phyloP scores from a whole-genome alignment of 2,113 vertebrate species.

The Cebus imitator region DNA sequence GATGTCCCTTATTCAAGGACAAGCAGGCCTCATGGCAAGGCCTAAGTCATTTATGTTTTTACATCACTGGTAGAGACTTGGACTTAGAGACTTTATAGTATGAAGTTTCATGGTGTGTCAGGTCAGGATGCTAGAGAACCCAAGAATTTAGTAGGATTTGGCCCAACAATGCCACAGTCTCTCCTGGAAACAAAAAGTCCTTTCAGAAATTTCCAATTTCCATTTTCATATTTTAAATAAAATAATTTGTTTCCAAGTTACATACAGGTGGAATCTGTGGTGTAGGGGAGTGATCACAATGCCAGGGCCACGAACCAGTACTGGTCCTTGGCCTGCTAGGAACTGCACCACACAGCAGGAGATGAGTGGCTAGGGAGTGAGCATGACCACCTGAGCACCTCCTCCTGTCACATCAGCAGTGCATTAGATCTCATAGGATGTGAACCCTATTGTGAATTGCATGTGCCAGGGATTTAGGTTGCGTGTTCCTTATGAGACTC shows the following conservation, averaged over 20 bases:
- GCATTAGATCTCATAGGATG: too few relatives aligned
- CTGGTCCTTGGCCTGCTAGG: too few relatives aligned
- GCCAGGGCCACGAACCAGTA: too few relatives aligned
- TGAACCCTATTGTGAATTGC: too few relatives aligned
- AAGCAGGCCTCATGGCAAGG: neutral
- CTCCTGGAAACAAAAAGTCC: neutral
- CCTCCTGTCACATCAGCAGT: too few relatives aligned
- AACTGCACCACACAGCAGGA: too few relatives aligned
- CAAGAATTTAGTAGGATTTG: neutral
- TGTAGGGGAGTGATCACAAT: too few relatives aligned
- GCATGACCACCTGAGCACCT: too few relatives aligned
- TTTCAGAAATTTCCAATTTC: neutral
- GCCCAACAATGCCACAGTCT: neutral
- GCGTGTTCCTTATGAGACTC: too few relatives aligned
- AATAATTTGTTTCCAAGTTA: neutral
- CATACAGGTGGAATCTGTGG: neutral
- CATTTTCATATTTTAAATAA: constrained; percentile 16
- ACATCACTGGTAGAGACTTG: neutral
- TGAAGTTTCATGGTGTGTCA: neutral
- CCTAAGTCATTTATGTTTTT: neutral
- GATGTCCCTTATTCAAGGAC: neutral
- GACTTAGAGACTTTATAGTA: neutral
- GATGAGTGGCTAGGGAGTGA: too few relatives aligned
- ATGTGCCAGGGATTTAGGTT: too few relatives aligned
- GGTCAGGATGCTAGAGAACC: constrained; percentile 4